Conservation (phyloP, 92 coral and sea anemone species). For the Muricea muricata region DNA sequence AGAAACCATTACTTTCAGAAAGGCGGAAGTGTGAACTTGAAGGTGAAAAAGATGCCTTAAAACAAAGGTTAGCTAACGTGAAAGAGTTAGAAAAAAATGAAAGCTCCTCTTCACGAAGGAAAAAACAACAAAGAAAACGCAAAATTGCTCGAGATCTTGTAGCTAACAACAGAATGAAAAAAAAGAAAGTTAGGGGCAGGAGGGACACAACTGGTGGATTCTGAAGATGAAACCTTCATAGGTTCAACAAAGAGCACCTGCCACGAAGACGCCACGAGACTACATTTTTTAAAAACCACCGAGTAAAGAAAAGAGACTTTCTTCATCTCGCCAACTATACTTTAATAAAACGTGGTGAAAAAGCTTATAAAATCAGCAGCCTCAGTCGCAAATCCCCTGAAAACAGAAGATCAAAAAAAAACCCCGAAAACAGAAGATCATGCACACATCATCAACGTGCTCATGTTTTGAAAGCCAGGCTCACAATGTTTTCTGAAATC, state of each 20-base stretch:
- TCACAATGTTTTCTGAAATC: constrained; percentile 54
- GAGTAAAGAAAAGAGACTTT: constrained; percentile 67
- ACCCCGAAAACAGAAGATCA: constrained; percentile 43
- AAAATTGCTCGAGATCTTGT: constrained; percentile 50
- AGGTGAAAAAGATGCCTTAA: constrained; percentile 62
- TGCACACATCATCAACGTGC: constrained; percentile 75
- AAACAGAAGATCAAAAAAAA: constrained; percentile 63
- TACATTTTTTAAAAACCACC: constrained; percentile 61
- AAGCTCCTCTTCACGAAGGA: constrained; percentile 56
- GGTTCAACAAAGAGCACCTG: constrained; percentile 67
- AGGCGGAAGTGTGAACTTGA: constrained; percentile 66
- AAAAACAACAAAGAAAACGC: constrained; percentile 65
- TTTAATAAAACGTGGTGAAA: constrained; percentile 55
- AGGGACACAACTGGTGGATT: constrained; percentile 59
- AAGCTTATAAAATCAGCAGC: constrained; percentile 58
- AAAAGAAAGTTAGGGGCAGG: constrained; percentile 68
- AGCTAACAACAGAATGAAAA: constrained; percentile 40
- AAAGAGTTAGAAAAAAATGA: constrained; percentile 62
- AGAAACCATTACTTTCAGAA: constrained; percentile 66
- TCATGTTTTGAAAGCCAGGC: constrained; percentile 59
- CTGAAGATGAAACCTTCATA: constrained; percentile 65
- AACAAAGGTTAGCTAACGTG: constrained; percentile 52
- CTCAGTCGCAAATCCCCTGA: constrained; percentile 54
- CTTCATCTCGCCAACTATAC: constrained; percentile 62
- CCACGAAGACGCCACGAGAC: constrained; percentile 66